Evolutionary conservation across 1,140 invertebrate genomes (phyloP).

Genomic region (Drosophila sechellia): DNA sequence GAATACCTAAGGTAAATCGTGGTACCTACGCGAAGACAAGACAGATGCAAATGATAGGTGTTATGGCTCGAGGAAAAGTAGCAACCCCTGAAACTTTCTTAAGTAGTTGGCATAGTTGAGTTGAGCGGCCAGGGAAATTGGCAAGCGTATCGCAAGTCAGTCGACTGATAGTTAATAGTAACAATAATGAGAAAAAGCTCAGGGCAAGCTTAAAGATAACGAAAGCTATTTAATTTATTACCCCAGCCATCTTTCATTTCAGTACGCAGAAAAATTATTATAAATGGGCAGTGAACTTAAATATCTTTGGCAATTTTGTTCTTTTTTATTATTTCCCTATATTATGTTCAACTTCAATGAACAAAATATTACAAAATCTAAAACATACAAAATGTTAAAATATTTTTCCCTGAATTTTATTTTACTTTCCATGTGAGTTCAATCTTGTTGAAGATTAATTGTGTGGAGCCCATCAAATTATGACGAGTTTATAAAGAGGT

Average conservation of each 20-base stretch:
- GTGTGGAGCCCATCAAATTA: not conserved
- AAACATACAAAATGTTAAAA: not conserved
- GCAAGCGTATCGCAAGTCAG: constrained; percentile 21
- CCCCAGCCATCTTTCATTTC: not conserved
- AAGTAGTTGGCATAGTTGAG: constrained; percentile 58
- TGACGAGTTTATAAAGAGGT: not conserved
- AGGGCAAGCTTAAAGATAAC: constrained; percentile 11
- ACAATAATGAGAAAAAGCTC: constrained; percentile 53
- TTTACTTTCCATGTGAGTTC: constrained; percentile 15
- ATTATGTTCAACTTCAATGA: too few relatives aligned
- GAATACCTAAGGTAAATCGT: constrained; percentile 19
- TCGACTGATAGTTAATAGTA: constrained; percentile 32
- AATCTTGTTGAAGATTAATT: too few relatives aligned
- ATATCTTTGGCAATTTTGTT: constrained; percentile 31
- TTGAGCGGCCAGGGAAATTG: constrained; percentile 24
- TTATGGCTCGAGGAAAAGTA: constrained; percentile 17
- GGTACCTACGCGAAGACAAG: not conserved
- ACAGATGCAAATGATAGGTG: constrained; percentile 49
- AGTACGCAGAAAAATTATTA: constrained; percentile 43
- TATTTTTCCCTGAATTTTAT: not conserved
- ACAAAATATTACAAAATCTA: too few relatives aligned
- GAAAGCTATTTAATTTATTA: constrained; percentile 23
- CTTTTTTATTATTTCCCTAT: constrained; percentile 16
- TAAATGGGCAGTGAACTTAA: constrained; percentile 47
- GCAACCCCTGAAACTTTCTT: constrained; percentile 32